phyloP scores from a whole-genome alignment of 2,888 invertebrate genomes.

The Lasioglossum vierecki region DNA sequence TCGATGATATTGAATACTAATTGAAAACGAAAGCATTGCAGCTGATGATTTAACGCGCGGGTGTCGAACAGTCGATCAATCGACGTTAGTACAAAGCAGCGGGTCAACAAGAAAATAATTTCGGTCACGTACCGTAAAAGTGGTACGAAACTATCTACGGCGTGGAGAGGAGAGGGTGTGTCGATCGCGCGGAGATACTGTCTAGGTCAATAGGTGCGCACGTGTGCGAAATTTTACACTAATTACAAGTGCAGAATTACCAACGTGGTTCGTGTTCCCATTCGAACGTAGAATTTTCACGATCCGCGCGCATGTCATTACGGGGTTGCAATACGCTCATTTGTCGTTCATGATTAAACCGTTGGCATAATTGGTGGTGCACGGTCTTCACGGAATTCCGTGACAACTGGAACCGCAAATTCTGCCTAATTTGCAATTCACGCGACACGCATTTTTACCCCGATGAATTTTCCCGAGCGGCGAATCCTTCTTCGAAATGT shows the following conservation, averaged over 20 bases:
- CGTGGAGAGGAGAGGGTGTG: not conserved
- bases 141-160: conserved; percentile 12
- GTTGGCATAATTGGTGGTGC: conserved; percentile 33
- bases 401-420: conserved; percentile 34
- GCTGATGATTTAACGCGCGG: not conserved
- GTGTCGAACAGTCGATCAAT: not conserved
- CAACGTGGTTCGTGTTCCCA: conserved; percentile 33
- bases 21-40: not conserved
- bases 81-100: not conserved
- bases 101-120: not conserved
- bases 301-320: conserved; percentile 32
- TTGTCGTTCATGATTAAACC: conserved; percentile 53
- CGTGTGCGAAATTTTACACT: conserved; percentile 46
- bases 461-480: not conserved
- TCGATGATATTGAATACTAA: conserved; percentile 8
- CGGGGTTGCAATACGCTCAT: conserved; percentile 34
- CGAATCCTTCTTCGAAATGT: not conserved
- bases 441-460: conserved; percentile 12
- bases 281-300: conserved; percentile 34
- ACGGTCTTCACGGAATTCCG: conserved; percentile 45
- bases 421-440: not conserved
- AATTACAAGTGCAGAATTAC: conserved; percentile 45
- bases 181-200: not conserved
- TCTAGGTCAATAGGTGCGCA: conserved; percentile 17
- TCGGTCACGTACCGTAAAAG: not conserved